These are phyloP conservation scores for Carettochelys insculpta DNA, from an alignment of 2,113 vertebrate genomes.

Conservation along the genomic window DNA sequence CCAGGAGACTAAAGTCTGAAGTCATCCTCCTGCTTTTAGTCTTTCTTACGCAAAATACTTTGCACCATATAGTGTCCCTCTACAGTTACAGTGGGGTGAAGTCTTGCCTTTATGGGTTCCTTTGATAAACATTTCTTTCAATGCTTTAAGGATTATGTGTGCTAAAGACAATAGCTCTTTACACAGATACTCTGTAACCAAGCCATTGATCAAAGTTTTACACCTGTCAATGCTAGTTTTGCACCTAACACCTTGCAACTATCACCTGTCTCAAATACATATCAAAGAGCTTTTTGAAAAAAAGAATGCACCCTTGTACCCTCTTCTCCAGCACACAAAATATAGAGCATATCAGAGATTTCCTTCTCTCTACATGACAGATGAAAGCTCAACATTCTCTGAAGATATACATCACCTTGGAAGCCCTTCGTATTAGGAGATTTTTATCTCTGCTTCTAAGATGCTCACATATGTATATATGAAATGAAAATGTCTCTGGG, in stretches of 20 bases:
- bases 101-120: neutral
- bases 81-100: neutral
- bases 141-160: neutral
- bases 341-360: neutral
- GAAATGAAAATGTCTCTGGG: neutral
- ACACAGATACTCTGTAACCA: neutral
- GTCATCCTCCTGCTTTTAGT: neutral
- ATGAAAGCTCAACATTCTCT: neutral
- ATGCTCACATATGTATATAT: neutral
- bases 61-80: neutral
- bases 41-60: neutral
- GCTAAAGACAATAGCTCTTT: neutral
- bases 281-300: neutral
- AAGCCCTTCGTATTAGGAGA: neutral
- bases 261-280: neutral
- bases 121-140: neutral
- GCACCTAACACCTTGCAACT: neutral
- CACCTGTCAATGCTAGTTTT: neutral
- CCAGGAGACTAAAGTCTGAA: neutral
- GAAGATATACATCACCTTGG: neutral
- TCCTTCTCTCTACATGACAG: neutral
- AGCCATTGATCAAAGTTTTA: neutral
- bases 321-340: neutral
- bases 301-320: neutral
- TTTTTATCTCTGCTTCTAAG: neutral